A percentile compares a stretch with the other conserved stretches of the same genome.
phyloP scores from a whole-genome alignment of 2,113 vertebrate genomes.

The Oreochromis niloticus region DNA sequence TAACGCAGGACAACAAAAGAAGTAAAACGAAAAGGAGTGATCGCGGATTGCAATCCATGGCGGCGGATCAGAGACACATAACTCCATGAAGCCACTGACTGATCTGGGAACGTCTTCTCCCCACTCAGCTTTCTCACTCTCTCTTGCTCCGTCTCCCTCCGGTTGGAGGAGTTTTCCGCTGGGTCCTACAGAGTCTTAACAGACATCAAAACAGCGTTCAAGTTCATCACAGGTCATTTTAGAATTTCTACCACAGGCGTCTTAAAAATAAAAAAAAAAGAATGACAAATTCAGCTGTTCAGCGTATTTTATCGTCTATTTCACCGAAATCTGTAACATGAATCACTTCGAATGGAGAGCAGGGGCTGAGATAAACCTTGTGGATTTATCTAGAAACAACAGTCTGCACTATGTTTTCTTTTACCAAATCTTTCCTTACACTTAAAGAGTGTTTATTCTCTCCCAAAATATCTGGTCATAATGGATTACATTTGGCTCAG shows the following conservation, averaged over 20 bases:
- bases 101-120: constrained; percentile 76
- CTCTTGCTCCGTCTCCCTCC: constrained; percentile 43
- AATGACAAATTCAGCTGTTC: background rate
- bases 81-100: constrained; percentile 89
- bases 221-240: constrained; percentile 67
- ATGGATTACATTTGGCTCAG: background rate
- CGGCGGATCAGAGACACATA: constrained; percentile 86
- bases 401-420: background rate
- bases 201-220: background rate
- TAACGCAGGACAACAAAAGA: constrained; percentile 61
- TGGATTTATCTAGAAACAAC: background rate
- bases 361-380: background rate
- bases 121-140: constrained; percentile 49
- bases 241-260: background rate
- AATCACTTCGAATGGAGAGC: background rate
- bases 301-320: background rate
- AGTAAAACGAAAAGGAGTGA: constrained; percentile 64
- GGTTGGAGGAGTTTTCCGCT: constrained; percentile 65
- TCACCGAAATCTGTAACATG: background rate
- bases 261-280: background rate
- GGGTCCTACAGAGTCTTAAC: constrained; percentile 70
- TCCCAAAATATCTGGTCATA: background rate
- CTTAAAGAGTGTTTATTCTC: background rate
- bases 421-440: background rate
- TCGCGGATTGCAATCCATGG: constrained; percentile 85